Evolutionary conservation across 2,888 invertebrate genomes (phyloP).

Genomic region (Scaptomyza tumidula): DNA sequence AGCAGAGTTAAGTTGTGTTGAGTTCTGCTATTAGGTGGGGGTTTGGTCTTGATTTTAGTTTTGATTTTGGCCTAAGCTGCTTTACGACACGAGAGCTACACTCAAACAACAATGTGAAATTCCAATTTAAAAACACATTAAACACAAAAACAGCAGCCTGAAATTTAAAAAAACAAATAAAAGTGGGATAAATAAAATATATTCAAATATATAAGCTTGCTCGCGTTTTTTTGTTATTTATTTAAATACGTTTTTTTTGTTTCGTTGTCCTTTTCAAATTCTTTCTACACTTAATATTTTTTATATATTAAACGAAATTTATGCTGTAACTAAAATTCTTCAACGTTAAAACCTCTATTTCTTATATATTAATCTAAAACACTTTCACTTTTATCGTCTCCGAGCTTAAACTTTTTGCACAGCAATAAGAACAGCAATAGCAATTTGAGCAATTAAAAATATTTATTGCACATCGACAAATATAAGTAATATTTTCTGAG

Average conservation of each 20-base stretch:
- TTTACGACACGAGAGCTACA: conserved; percentile 26
- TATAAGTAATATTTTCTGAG: not conserved
- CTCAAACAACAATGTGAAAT: conserved; percentile 34
- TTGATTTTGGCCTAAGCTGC: conserved; percentile 1
- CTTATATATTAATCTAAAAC: not conserved
- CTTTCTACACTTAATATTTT: no score
- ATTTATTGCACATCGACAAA: not conserved
- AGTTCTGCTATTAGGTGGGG: conserved; percentile 50
- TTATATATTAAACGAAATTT: no score
- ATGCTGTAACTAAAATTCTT: not conserved
- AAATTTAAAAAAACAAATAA: conserved; percentile 5
- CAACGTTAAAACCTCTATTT: not conserved
- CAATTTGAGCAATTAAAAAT: not conserved
- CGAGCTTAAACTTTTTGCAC: conserved; percentile 14
- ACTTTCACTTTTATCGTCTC: conserved; percentile 36
- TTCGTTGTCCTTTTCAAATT: no score
- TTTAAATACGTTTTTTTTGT: not conserved
- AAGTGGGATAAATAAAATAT: conserved; percentile 7
- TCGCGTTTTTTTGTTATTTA: not conserved
- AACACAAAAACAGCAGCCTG: conserved; percentile 33
- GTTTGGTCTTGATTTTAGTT: conserved; percentile 24
- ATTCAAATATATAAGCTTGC: not conserved
- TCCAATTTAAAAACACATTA: conserved; percentile 29
- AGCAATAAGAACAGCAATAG: conserved; percentile 1
- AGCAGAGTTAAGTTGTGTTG: conserved; percentile 31